These are phyloP conservation scores for Carcinoscorpius rotundicauda DNA, from an alignment of 1,140 invertebrate species.

Conservation along the genomic window DNA sequence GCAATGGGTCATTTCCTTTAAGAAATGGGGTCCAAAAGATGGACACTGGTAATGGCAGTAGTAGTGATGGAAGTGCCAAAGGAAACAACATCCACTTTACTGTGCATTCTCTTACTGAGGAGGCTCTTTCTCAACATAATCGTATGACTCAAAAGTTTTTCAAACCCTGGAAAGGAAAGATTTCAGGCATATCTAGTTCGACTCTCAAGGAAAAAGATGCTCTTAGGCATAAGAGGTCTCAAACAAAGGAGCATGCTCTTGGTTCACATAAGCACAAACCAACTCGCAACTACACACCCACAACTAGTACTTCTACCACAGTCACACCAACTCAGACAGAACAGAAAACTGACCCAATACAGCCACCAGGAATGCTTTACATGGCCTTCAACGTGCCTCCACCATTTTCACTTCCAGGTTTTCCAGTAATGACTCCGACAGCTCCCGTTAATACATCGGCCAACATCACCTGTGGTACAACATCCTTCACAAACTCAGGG, in stretches of 20 bases:
- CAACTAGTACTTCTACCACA: too few species aligned
- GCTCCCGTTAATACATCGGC: neutral
- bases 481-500: neutral
- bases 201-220: slow-evolving; percentile 3
- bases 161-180: slow-evolving; percentile 10
- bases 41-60: slow-evolving; percentile 36
- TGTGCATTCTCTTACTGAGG: slow-evolving; percentile 12
- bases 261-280: too few species aligned
- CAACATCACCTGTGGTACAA: neutral
- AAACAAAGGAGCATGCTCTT: too few species aligned
- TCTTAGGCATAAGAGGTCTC: slow-evolving; percentile 1
- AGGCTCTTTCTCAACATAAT: slow-evolving; percentile 13
- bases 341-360: too few species aligned
- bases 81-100: too few species aligned
- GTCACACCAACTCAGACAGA: too few species aligned
- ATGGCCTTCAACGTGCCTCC: neutral
- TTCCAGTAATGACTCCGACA: neutral
- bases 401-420: slow-evolving; percentile 4
- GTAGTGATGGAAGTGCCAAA: slow-evolving; percentile 27
- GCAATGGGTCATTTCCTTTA: slow-evolving; percentile 18
- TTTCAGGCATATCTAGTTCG: too few species aligned
- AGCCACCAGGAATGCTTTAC: too few species aligned
- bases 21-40: slow-evolving; percentile 21
- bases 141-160: slow-evolving; percentile 15
- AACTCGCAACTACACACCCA: too few species aligned